Evolutionary conservation across 2,113 vertebrate species (phyloP), one percentile per base, ranked within the genome.

Genomic region (Perca fluviatilis): DNA sequence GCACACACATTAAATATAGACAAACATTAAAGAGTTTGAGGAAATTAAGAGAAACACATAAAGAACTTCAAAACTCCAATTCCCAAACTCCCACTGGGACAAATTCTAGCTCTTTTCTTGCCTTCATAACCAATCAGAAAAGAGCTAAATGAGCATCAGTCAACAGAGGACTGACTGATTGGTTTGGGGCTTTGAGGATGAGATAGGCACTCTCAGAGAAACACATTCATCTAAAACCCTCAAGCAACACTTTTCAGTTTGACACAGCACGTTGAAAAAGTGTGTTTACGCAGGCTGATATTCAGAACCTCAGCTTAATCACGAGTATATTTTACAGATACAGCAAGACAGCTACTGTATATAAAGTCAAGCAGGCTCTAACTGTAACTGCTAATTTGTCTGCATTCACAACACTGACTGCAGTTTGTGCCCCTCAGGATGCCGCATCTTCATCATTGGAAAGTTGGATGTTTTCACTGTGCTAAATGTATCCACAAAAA

Each of bases 91-190:
- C 93, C 91, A 90, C 87, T 92, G 91, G 87, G 87, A 80, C 87
- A 86, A 43, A 90, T 93, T 80, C 84, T 58, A 49, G 71, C 74
- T 85, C 88, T 84, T 90, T 91, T 86, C 82, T 83, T 77, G 74
- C 87, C 85, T 87, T 90, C 87, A 86, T 78, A 93, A 77, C 91
- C 91, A 91, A 93, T 93, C 85, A 80, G 88, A 75, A 87, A 63
- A 82, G 73, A 84, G 88, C 85, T 86, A 90, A 92, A 91, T 89
- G 88, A 93, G 89, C 82, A 83, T 76, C 71, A 82, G 87, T 89
- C 92, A 89, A 89, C 88, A 91, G 92, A 92, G 91, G 83, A 75
- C 82, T 82, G 84, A 84, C 61, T 93, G 93, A 94, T 93, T 93
- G 90, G 87, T 89, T 89, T 93, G 87, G 88, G 91, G 81, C 87